Evolutionary conservation across 1,140 invertebrate species (phyloP), one percentile per base, ranked within the genome.

Genomic region (Pteromalus puparum): DNA sequence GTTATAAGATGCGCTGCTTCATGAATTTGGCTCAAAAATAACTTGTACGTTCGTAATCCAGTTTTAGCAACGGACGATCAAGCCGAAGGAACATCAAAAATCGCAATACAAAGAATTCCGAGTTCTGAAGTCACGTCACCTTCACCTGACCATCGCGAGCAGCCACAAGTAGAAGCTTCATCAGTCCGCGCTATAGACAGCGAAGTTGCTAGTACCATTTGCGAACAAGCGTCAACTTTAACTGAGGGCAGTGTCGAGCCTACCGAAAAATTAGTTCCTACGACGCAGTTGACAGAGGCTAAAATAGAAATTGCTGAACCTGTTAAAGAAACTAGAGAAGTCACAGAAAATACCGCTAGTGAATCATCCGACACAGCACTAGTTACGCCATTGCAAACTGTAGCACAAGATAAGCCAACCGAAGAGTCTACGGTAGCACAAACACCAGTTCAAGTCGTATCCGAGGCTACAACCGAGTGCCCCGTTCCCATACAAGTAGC

Each of bases 401-500:
- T 61, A 61, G 4, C 6, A 61, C 2, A n/a, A 61, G 53, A 61
- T 61, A 18, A 61, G 53, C 18, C 53, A 18, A 6, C 7, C 18
- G 18, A 61, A 28, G 67, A 28, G 9, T 70, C 26, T 10, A 70
- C 28, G 10, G 2, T 28, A 82, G 73, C 18, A 77, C 38, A 76
- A 67, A 4, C 34, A 42, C 42, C 81, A 85, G 67, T 38, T 65
- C 53, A 78, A 79, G 42, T 74, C 24, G 42, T 70, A 75, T 38
- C 65, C 42, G 87, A 72, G 88, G 79, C 53, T 28, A 28, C 28
- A 48, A 30, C 72, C 24, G 77, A 80, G n/a, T 83, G 26, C 46
- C 77, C 77, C 26, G 92, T 93, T 78, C 91, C 92, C 10, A 92
- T 93, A 75, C 92, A 93, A 86, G 90, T 93, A 3, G 92, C 91